phyloP scores from a whole-genome alignment of 1,140 invertebrate genomes.

The Cheumatopsyche charites region DNA sequence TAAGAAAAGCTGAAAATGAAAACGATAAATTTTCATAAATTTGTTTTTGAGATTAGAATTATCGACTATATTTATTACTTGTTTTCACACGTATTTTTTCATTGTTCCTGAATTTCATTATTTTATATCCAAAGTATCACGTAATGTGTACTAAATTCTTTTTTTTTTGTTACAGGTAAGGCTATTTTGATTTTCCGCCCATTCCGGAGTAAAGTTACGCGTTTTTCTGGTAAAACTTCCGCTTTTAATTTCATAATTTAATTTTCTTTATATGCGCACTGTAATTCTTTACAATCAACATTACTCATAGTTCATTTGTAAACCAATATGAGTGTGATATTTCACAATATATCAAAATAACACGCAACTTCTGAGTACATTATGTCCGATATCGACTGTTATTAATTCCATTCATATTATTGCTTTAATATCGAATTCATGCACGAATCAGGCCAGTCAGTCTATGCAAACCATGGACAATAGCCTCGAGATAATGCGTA shows the following conservation, averaged over 20 bases:
- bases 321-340: background rate
- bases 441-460: too few species aligned
- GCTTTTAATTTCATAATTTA: background rate
- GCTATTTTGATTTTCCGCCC: background rate
- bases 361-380: background rate
- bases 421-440: background rate
- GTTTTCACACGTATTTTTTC: too few species aligned
- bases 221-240: background rate
- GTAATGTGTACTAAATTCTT: background rate
- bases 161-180: slow-evolving; percentile 12
- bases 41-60: too few species aligned
- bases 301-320: background rate
- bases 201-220: background rate
- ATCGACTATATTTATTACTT: too few species aligned
- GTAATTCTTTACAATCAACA: too few species aligned
- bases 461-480: too few species aligned
- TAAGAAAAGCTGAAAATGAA: too few species aligned
- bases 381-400: background rate
- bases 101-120: too few species aligned
- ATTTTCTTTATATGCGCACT: background rate
- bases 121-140: too few species aligned
- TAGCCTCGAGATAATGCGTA: too few species aligned
- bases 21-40: too few species aligned
- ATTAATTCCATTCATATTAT: background rate
- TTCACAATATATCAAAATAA: background rate